Conservation (phyloP, 1,140 invertebrate genomes). For the Aphidius ervi region DNA sequence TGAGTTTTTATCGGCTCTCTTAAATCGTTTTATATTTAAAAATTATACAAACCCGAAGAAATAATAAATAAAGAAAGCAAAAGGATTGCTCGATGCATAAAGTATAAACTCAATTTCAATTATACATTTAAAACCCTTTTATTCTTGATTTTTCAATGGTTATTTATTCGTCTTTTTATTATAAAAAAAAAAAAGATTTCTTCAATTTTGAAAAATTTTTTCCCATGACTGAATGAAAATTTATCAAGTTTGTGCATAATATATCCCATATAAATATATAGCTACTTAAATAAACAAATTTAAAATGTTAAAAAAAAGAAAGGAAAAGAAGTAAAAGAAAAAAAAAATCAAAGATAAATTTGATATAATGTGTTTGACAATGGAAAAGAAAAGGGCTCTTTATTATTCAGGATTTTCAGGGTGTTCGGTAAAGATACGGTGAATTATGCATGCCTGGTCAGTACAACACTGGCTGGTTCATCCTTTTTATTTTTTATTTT, state of each 20-base stretch:
- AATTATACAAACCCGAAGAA: slow-evolving; percentile 13
- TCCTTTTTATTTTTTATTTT: slow-evolving; percentile 14
- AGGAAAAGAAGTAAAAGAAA: slow-evolving; percentile 6
- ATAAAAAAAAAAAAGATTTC: too few species aligned
- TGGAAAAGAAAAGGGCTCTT: slow-evolving; percentile 18
- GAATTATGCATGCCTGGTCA: slow-evolving; percentile 36
- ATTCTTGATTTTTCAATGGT: slow-evolving; percentile 4
- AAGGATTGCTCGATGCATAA: slow-evolving; percentile 40
- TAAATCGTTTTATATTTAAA: slow-evolving; percentile 15
- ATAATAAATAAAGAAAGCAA: slow-evolving; percentile 42
- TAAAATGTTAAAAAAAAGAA: neutral
- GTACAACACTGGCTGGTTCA: slow-evolving; percentile 20
- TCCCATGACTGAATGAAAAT: too few species aligned
- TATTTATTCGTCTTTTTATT: too few species aligned
- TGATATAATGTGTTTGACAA: slow-evolving; percentile 21
- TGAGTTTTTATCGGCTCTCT: slow-evolving; percentile 50
- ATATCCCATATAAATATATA: too few species aligned
- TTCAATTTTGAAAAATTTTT: too few species aligned
- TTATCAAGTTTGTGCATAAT: too few species aligned
- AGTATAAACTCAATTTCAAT: slow-evolving; percentile 27
- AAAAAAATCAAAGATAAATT: slow-evolving; percentile 11
- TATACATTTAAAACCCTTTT: slow-evolving; percentile 6
- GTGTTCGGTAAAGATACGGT: slow-evolving; percentile 34
- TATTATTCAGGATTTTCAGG: slow-evolving; percentile 44
- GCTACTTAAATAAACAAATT: too few species aligned